Conservation (phyloP, 2,797 vertebrate species). For the Enteromius anoplus region DNA sequence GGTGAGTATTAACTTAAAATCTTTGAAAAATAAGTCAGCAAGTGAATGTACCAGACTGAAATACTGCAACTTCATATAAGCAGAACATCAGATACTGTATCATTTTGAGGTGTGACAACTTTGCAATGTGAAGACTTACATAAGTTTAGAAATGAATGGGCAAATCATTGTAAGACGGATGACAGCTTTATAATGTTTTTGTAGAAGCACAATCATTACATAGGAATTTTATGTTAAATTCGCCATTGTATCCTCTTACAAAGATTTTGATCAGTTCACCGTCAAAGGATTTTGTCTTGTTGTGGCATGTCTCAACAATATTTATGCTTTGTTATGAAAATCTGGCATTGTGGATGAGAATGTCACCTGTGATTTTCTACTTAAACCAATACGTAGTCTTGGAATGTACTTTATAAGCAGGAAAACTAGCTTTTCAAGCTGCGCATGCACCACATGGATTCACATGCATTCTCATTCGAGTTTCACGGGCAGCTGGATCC, state of each 20-base stretch:
- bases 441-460: background rate
- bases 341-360: background rate
- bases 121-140: background rate
- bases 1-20: slow-evolving; percentile 4
- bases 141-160: background rate
- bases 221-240: background rate
- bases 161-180: background rate
- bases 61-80: background rate
- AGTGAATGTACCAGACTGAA: background rate
- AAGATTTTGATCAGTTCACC: background rate
- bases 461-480: too few species aligned
- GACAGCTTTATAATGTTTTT: background rate
- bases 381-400: background rate
- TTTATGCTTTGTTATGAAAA: background rate
- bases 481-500: background rate
- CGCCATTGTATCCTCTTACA: background rate
- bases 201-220: background rate
- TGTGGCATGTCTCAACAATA: background rate
- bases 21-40: background rate
- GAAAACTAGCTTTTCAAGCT: slow-evolving; percentile 14
- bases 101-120: background rate
- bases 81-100: background rate
- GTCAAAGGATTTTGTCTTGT: background rate
- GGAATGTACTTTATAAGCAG: background rate
- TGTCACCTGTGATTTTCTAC: background rate